Conservation (phyloP, 2,797 vertebrate species). For the Alca torda region DNA sequence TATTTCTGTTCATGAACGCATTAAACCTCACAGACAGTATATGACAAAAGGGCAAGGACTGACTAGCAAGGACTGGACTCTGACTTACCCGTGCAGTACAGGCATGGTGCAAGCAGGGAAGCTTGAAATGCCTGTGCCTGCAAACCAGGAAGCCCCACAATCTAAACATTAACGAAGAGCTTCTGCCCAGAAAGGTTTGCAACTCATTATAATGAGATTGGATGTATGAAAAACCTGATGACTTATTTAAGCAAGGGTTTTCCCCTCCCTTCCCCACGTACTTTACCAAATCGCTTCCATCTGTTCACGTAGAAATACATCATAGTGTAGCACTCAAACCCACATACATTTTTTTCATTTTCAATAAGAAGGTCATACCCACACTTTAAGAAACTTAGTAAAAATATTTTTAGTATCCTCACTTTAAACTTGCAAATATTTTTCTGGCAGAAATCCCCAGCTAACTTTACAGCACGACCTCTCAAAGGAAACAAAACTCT, state of each 20-base stretch:
- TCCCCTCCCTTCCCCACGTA: neutral
- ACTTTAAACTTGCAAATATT: conserved; percentile 1
- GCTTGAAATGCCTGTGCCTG: neutral
- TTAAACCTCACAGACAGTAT: neutral
- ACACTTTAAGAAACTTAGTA: neutral
- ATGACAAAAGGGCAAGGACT: neutral
- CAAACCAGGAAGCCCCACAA: neutral
- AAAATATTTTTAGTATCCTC: neutral
- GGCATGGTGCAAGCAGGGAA: neutral
- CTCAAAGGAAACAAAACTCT: conserved; percentile 50
- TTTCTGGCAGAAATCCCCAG: conserved; percentile 8
- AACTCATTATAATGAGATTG: neutral
- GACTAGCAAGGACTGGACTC: neutral
- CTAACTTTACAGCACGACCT: conserved; percentile 35
- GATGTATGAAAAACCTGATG: neutral
- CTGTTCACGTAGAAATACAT: neutral
- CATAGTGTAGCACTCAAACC: neutral
- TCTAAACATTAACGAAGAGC: neutral
- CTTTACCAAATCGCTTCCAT: neutral
- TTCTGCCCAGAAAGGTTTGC: neutral
- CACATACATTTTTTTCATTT: accelerated
- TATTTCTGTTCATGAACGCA: neutral
- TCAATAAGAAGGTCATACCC: neutral
- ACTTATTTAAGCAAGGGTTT: neutral
- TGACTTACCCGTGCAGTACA: neutral